phyloP scores from a whole-genome alignment of 2,797 vertebrate genomes.

The Huso huso region DNA sequence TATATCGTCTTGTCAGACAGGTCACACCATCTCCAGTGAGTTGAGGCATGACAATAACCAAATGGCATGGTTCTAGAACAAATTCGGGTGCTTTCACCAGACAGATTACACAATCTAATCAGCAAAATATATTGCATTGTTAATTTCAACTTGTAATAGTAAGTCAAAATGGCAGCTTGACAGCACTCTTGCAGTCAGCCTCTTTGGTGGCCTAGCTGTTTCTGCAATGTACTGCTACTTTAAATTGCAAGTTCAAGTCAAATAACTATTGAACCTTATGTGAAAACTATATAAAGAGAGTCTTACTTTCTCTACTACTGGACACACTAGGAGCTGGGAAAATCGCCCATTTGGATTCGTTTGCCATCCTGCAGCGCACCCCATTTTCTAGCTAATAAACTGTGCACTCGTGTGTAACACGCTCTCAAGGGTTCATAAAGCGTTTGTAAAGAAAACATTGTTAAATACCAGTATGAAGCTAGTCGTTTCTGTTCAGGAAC shows the following conservation, averaged over 20 bases:
- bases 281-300: slow-evolving; percentile 63
- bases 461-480: slow-evolving; percentile 37
- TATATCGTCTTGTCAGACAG: too few species aligned
- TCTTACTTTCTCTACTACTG: slow-evolving; percentile 52
- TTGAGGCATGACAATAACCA: too few species aligned
- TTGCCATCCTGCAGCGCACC: slow-evolving; percentile 55
- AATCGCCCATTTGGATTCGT: slow-evolving; percentile 32
- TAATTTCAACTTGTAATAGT: too few species aligned
- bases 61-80: too few species aligned
- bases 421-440: slow-evolving; percentile 33
- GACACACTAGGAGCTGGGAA: slow-evolving; percentile 43
- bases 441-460: slow-evolving; percentile 26
- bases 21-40: too few species aligned
- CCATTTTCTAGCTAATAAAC: slow-evolving; percentile 62
- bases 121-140: too few species aligned
- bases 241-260: slow-evolving; percentile 44
- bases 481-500: slow-evolving; percentile 15
- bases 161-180: slow-evolving; percentile 1
- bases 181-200: slow-evolving; percentile 34
- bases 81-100: too few species aligned
- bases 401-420: slow-evolving; percentile 45
- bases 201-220: slow-evolving; percentile 71
- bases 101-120: too few species aligned
- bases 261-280: slow-evolving; percentile 69
- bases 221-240: slow-evolving; percentile 55